Percentiles rank a stretch among this genome's conserved stretches.
Conservation (phyloP, 2,113 vertebrate genomes). For the Actinemys pallida region DNA sequence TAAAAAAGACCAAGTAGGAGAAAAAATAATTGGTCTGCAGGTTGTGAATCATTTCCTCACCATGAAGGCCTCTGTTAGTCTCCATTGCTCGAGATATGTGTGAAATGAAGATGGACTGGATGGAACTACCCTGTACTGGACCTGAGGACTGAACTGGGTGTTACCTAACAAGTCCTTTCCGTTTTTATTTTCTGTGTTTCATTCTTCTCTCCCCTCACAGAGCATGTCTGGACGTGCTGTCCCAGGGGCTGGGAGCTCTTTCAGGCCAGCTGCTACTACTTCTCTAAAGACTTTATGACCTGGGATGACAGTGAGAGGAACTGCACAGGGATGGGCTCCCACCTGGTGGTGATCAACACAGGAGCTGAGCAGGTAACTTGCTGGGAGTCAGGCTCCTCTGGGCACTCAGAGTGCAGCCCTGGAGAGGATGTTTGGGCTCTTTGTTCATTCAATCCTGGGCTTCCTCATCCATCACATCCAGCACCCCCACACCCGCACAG, state of each 20-base stretch:
- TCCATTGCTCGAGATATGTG: not conserved
- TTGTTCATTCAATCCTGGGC: not conserved
- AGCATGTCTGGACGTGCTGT: not conserved
- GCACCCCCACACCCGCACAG: not conserved
- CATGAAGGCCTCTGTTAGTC: not conserved
- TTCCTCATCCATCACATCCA: not conserved
- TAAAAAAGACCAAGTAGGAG: not conserved
- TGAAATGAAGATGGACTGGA: not conserved
- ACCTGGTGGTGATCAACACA: slow-evolving; percentile 73
- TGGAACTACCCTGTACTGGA: not conserved
- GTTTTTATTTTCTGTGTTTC: too few species aligned
- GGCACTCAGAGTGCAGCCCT: not conserved
- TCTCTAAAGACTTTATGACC: not conserved
- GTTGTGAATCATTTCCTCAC: not conserved
- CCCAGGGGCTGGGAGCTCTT: slow-evolving; percentile 49
- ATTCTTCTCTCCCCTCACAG: not conserved
- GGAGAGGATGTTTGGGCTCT: not conserved
- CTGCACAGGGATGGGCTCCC: slow-evolving; percentile 67
- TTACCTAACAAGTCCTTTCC: not conserved
- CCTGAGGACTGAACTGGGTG: not conserved
- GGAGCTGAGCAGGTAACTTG: slow-evolving; percentile 67
- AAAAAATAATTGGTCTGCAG: not conserved
- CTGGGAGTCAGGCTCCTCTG: not conserved
- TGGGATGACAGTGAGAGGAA: slow-evolving; percentile 54
- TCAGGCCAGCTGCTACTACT: slow-evolving; percentile 68